A percentile compares a stretch with the other conserved stretches of the same genome.
Conservation (phyloP, 2,797 vertebrate species). For the Takifugu ocellatus region DNA sequence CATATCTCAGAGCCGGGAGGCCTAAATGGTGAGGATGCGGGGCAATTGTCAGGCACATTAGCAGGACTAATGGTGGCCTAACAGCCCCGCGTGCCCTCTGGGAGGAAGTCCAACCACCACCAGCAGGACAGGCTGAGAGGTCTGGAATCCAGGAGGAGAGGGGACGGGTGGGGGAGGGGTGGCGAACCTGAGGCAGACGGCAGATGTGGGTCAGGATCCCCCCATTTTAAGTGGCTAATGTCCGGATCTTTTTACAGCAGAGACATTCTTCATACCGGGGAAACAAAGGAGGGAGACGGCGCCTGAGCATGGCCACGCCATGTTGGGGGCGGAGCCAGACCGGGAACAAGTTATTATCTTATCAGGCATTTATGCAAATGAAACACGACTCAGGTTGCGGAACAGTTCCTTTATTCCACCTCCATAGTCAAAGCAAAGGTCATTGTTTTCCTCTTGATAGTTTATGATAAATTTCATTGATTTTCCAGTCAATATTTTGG, state of each 20-base stretch:
- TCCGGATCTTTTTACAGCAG: constrained; percentile 44
- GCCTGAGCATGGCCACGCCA: not conserved
- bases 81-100: constrained; percentile 59
- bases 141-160: constrained; percentile 22
- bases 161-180: not conserved
- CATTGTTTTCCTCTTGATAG: too few species aligned
- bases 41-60: constrained; percentile 66
- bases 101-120: constrained; percentile 63
- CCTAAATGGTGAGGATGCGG: constrained; percentile 71
- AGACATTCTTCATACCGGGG: constrained; percentile 43
- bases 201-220: constrained; percentile 51
- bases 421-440: too few species aligned
- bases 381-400: too few species aligned
- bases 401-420: too few species aligned
- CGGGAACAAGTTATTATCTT: too few species aligned
- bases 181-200: constrained; percentile 38
- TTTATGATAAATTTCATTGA: too few species aligned
- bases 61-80: constrained; percentile 70
- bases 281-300: constrained; percentile 7
- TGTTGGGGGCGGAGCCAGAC: too few species aligned
- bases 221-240: constrained; percentile 51
- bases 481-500: too few species aligned
- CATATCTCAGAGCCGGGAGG: constrained; percentile 57
- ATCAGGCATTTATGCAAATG: too few species aligned
- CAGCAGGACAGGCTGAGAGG: constrained; percentile 56